Evolutionary conservation across 2,113 vertebrate genomes (phyloP), one percentile per base, ranked within the genome.

Genomic region (Deroptyus accipitrinus): DNA sequence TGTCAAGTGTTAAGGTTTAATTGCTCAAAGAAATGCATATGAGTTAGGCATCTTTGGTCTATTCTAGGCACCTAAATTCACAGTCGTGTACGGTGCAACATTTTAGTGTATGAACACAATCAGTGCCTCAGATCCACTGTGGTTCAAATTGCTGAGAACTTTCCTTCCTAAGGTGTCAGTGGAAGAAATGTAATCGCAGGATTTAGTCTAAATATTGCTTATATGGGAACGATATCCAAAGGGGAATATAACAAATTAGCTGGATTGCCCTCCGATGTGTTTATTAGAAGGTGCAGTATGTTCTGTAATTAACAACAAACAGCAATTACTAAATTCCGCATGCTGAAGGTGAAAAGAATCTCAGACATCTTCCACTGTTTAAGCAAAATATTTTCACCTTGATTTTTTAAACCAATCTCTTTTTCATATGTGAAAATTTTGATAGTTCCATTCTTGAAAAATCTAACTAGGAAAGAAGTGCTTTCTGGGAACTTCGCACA

Each of bases 231-330:
- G 37, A 54, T 77, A 83, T 83, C 73, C 88, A 86, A 83, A 93
- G 31, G 83, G 94, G 63, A 96, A 94, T 93, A 88, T 46, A 93
- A 83, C 68, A 94, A 94, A 95, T 90, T 80, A 94, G 25, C 67
- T 91, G 73, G 48, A 72, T 92, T 95, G 52, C 92, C 82, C 67
- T 76, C 86, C 76, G 90, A 84, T 41, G 5, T 90, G 67, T 68
- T 90, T 83, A 83, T 95, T 85, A 82, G 66, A 96, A 95, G 59
- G n/a, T 70, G 86, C 91, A 91, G 78, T 52, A 73, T 76, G 94
- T 88, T 93, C 94, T 79, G 62, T 88, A 96, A 95, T 97, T 94
- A 96, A 94, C 55, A 91, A 91, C 90, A 96, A 96, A 94, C 77
- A 95, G 73, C 51, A 75, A 33, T 87, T 96, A 95, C 93, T 93